These are phyloP conservation scores for Lamellibrachia columna DNA, from an alignment of 2,888 invertebrate genomes.

Conservation along the genomic window DNA sequence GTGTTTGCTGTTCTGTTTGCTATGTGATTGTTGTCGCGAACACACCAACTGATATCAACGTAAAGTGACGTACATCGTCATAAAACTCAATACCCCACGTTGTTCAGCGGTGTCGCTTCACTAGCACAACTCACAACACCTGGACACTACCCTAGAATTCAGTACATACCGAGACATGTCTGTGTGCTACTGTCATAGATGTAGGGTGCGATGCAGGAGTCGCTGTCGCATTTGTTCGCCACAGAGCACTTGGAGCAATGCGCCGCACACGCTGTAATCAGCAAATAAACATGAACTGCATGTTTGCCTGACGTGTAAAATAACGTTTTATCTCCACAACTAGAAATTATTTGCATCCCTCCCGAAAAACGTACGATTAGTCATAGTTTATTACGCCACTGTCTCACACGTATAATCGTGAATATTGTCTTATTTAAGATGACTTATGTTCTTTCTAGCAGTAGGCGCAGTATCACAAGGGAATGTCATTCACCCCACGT, in stretches of 20 bases:
- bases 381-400: not conserved
- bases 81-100: not conserved
- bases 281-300: not conserved
- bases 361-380: not conserved
- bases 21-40: too few species aligned
- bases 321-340: not conserved
- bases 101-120: not conserved
- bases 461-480: too few species aligned
- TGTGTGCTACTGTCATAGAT: not conserved
- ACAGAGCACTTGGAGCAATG: conserved; percentile 20
- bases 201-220: conserved; percentile 19
- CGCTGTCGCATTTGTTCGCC: conserved; percentile 18
- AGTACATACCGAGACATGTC: conserved; percentile 13
- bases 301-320: not conserved
- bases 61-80: not conserved
- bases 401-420: too few species aligned
- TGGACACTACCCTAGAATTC: not conserved
- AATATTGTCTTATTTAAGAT: too few species aligned
- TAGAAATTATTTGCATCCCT: not conserved
- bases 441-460: too few species aligned
- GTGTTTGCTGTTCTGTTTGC: too few species aligned
- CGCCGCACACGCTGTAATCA: conserved; percentile 14
- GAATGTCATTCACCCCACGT: too few species aligned
- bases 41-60: not conserved
- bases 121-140: not conserved